These are phyloP conservation scores for Cheilosia vulpina DNA, from an alignment of 2,888 invertebrate genomes.

Conservation along the genomic window DNA sequence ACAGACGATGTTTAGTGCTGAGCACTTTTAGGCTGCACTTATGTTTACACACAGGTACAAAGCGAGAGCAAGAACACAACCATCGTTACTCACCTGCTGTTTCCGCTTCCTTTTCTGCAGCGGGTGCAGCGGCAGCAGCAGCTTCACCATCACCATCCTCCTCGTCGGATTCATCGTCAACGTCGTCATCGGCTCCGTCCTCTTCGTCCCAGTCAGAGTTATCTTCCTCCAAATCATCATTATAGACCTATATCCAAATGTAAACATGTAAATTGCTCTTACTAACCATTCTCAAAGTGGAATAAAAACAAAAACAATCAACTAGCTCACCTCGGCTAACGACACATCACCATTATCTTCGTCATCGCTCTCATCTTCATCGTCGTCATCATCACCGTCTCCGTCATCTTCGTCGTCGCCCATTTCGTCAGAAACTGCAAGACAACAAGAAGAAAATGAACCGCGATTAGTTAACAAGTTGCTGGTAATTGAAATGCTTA, in stretches of 20 bases:
- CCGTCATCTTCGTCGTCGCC: constrained; percentile 77
- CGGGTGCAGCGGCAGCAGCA: constrained; percentile 77
- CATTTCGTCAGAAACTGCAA: constrained; percentile 77
- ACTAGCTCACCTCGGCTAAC: constrained; percentile 80
- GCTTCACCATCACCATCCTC: constrained; percentile 84
- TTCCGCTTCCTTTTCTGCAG: constrained; percentile 76
- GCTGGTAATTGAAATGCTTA: constrained; percentile 79
- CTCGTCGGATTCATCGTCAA: constrained; percentile 86
- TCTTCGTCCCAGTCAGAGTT: constrained; percentile 88
- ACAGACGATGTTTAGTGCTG: no score
- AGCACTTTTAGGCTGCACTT: no score
- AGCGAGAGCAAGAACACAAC: neutral
- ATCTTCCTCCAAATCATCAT: constrained; percentile 86
- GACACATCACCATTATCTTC: constrained; percentile 85
- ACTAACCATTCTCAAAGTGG: constrained; percentile 4
- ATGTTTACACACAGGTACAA: no score
- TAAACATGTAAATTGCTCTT: neutral
- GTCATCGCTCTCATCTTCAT: constrained; percentile 87
- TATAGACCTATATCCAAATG: constrained; percentile 80
- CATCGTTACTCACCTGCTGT: constrained; percentile 75
- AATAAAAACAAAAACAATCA: constrained; percentile 17
- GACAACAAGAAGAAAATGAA: constrained; percentile 78
- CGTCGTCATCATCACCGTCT: constrained; percentile 78
- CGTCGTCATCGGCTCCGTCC: constrained; percentile 85
- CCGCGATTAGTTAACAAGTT: constrained; percentile 77